Evolutionary conservation across 2,797 vertebrate genomes (phyloP).

Genomic region (Valencia hispanica): DNA sequence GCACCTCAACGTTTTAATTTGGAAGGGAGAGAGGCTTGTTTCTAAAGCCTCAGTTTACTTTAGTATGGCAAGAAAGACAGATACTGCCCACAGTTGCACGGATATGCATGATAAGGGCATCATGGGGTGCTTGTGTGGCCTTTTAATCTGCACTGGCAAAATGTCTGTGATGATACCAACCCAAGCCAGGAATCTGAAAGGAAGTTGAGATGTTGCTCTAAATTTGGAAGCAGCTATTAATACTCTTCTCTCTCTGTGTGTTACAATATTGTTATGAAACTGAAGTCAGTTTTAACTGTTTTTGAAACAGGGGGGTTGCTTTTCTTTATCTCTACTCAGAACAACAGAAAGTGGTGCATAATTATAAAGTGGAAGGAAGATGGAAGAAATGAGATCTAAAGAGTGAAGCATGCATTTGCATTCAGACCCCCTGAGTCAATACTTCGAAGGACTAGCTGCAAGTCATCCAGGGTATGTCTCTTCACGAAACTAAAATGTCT

Average conservation of each 20-base stretch:
- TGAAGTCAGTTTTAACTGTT: slow-evolving; percentile 31
- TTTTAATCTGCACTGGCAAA: slow-evolving; percentile 54
- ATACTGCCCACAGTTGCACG: slow-evolving; percentile 57
- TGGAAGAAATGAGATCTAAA: background rate
- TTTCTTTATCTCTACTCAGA: slow-evolving; percentile 46
- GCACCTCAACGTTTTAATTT: slow-evolving; percentile 61
- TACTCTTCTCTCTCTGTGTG: slow-evolving; percentile 32
- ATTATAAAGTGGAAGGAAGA: background rate
- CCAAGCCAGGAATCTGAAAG: slow-evolving; percentile 65
- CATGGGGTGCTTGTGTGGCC: slow-evolving; percentile 42
- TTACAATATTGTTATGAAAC: slow-evolving; percentile 56
- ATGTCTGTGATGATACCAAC: slow-evolving; percentile 66
- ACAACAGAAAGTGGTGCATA: background rate
- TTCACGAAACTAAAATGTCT: too few relatives aligned
- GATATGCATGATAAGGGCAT: slow-evolving; percentile 59
- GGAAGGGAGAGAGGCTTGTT: slow-evolving; percentile 31
- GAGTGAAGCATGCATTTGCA: background rate
- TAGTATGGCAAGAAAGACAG: slow-evolving; percentile 61
- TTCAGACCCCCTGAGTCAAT: background rate
- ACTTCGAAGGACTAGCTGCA: too few relatives aligned
- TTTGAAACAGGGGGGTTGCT: slow-evolving; percentile 41
- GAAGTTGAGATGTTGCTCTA: slow-evolving; percentile 74
- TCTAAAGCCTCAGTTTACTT: slow-evolving; percentile 59
- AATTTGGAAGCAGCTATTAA: slow-evolving; percentile 72
- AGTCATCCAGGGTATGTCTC: too few relatives aligned